Percentiles rank a stretch among this genome's conserved stretches.
Conservation (phyloP, 2,113 vertebrate species). For the Dicaeum eximium region DNA sequence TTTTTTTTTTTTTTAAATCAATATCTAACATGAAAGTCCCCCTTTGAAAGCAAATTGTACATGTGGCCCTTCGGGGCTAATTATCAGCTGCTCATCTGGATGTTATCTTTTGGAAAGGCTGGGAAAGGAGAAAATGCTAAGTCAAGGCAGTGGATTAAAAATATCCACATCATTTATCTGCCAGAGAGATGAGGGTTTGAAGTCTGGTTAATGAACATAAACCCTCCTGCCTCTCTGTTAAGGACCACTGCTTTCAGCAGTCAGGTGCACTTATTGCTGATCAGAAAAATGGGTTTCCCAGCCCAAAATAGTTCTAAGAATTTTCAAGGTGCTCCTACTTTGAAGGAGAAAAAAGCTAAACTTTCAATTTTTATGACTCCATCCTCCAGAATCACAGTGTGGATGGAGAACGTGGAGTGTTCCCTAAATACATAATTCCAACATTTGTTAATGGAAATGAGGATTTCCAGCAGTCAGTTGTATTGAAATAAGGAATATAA, state of each 20-base stretch:
- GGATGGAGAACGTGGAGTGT: not conserved
- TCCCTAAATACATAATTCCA: not conserved
- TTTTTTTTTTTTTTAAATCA: not conserved
- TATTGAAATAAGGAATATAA: not conserved
- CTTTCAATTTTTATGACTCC: not conserved
- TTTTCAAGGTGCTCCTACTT: not conserved
- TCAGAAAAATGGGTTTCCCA: not conserved
- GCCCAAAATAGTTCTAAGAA: not conserved
- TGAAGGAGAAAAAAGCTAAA: not conserved
- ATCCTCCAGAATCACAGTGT: not conserved
- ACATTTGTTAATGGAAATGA: not conserved
- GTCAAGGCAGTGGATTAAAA: not conserved
- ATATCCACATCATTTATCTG: not conserved
- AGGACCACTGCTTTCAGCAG: not conserved
- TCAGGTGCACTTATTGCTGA: not conserved
- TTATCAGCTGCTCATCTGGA: constrained; percentile 22
- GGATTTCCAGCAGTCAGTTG: not conserved
- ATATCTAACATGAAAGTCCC: not conserved
- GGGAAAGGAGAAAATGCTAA: not conserved
- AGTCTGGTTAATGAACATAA: not conserved
- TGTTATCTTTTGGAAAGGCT: not conserved
- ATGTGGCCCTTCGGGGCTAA: not conserved
- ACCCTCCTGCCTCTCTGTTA: not conserved
- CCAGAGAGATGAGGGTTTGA: not conserved
- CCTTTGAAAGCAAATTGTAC: not conserved